Base-by-base conservation (phyloP, 2,113 vertebrate species). In the Pionites leucogaster region DNA sequence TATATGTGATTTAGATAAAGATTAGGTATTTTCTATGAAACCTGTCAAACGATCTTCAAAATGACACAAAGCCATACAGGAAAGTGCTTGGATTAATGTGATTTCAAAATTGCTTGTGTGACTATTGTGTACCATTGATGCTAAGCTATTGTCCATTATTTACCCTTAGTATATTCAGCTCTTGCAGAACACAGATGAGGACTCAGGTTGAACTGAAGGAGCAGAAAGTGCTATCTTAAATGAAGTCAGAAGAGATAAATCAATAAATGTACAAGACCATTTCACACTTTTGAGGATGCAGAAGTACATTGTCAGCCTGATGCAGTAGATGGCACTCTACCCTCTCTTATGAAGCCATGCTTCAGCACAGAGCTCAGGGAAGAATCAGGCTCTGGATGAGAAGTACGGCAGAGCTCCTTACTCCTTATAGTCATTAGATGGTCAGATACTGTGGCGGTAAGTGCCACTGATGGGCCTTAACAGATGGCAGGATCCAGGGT, bases 251-350 rank as follows among this genome's bases (percentile, higher is more conserved):
- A 60, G 46, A 27, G 76, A 63, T 11, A 53, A 81, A 86, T 44
- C 6, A 0, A 55, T 37, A 53, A 52, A 47, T 1, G 9, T 25
- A 18, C 8, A 29, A 20, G 41, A 42, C 33, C 5, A 11, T 18
- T 39, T 50, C 53, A 1, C 7, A 0, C 24, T 65, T 16, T 37
- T 35, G 49, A 63, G 81, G 50, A 31, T 14, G 19, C n/a, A 17
- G 35, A 52, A 7, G 0, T 29, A 35, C 15, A 1, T 11, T 35
- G 84, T 27, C 75, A 29, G 82, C 47, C 92, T 69, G 49, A 2
- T 24, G 19, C 42, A 52, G 93, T 65, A 97, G 96, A 62, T 97
- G 96, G 96, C 96, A 97, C 89, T 91, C 77, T 92, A 42, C 44
- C 70, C 95, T 85, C 84, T 93, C 74, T 41, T 49, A 69, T 95